Conservation (phyloP, 2,113 vertebrate species). For the Tor tambroides region DNA sequence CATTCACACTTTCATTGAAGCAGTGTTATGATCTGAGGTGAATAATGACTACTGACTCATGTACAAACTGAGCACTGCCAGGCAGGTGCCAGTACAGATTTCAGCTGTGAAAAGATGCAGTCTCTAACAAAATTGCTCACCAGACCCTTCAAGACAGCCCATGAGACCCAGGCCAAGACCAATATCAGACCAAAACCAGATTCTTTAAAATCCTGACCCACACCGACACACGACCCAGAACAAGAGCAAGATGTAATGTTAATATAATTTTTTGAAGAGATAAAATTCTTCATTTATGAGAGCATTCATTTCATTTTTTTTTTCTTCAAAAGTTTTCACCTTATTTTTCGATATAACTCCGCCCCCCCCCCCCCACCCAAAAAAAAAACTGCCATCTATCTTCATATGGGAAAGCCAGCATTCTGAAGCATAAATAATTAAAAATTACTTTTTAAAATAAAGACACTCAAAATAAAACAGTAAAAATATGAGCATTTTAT, state of each 20-base stretch:
- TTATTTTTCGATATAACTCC: too few species aligned
- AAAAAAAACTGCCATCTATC: too few species aligned
- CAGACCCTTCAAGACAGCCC: background rate
- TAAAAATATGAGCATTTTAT: background rate
- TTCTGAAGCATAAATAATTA: too few species aligned
- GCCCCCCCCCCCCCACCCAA: too few species aligned
- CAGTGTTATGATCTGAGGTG: background rate
- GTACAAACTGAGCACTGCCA: background rate
- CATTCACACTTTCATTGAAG: background rate
- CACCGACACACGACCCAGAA: background rate
- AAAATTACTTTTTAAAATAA: too few species aligned
- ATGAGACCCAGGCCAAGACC: background rate
- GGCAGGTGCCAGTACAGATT: background rate
- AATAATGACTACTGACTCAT: background rate
- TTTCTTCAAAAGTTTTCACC: too few species aligned
- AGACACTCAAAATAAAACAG: too few species aligned
- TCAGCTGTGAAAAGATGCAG: background rate
- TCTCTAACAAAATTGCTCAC: background rate
- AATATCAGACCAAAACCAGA: background rate
- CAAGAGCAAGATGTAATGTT: background rate
- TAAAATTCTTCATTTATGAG: background rate
- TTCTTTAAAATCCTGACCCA: background rate
- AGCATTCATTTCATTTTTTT: background rate
- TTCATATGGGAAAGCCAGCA: too few species aligned
- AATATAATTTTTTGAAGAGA: background rate